phyloP scores from a whole-genome alignment of 2,797 vertebrate genomes.

The Paguma larvata region DNA sequence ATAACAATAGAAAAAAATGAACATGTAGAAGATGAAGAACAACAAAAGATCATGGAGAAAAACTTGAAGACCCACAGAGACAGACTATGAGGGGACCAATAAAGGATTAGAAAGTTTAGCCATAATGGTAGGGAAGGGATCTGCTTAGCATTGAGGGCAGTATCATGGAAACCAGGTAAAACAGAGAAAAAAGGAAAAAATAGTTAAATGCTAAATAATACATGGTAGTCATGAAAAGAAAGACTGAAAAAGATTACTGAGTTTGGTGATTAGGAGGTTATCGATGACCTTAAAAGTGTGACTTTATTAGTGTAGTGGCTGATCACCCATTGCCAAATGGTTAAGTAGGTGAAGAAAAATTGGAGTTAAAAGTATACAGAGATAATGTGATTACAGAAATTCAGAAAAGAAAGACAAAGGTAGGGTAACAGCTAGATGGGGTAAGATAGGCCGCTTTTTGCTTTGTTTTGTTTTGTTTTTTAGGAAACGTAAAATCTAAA shows the following conservation, averaged over 20 bases:
- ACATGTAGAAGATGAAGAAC: not conserved
- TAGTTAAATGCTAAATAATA: not conserved
- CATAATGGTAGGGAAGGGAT: not conserved
- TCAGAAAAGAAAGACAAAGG: not conserved
- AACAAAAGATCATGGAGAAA: not conserved
- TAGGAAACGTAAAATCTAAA: not conserved
- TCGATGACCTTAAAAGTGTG: not conserved
- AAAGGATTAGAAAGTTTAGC: not conserved
- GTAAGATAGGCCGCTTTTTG: not conserved
- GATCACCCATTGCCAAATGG: not conserved
- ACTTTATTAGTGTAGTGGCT: not conserved
- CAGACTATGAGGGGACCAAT: not conserved
- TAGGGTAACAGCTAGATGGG: not conserved
- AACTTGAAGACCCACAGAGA: not conserved
- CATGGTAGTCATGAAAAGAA: not conserved
- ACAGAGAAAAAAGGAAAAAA: not conserved
- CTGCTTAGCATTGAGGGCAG: not conserved
- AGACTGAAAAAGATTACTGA: not conserved
- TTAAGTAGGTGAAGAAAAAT: not conserved
- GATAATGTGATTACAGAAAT: slow-evolving; percentile 6
- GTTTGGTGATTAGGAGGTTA: not conserved
- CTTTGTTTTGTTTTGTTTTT: not conserved
- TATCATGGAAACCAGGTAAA: not conserved
- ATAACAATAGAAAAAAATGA: not conserved
- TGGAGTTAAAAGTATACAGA: not conserved